Conservation (phyloP, 2,888 invertebrate genomes). For the Congeria kusceri region DNA sequence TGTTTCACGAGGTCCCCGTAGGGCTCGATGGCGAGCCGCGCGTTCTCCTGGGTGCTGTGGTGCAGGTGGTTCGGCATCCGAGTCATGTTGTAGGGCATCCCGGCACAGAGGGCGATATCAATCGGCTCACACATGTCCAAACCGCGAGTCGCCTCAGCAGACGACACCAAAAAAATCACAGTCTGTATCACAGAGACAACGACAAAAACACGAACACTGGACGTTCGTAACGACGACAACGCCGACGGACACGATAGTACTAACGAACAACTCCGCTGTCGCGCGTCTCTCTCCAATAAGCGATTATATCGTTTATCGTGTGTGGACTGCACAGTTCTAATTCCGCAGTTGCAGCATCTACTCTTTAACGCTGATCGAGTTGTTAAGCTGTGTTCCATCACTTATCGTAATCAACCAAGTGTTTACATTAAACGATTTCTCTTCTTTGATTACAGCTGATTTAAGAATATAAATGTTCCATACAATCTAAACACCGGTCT, state of each 20-base stretch:
- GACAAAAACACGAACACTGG: not conserved
- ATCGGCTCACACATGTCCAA: constrained; percentile 80
- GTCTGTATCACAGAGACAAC: constrained; percentile 3
- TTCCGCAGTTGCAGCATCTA: too few species aligned
- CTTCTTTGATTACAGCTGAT: too few species aligned
- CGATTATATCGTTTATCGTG: too few species aligned
- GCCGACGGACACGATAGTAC: not conserved
- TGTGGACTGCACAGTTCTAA: too few species aligned
- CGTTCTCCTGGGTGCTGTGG: constrained; percentile 82
- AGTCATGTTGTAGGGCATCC: constrained; percentile 83
- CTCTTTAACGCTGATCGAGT: too few species aligned
- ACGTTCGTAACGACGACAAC: not conserved
- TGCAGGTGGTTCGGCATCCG: constrained; percentile 82
- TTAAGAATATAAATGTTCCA: too few species aligned
- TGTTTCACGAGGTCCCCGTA: constrained; percentile 77
- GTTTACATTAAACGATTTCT: too few species aligned
- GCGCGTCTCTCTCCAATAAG: not conserved
- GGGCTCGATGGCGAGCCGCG: constrained; percentile 78
- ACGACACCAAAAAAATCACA: constrained; percentile 17
- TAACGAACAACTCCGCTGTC: not conserved
- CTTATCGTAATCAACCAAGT: too few species aligned
- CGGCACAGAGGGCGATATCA: constrained; percentile 77
- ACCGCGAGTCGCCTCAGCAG: constrained; percentile 31
- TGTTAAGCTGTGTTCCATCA: too few species aligned
- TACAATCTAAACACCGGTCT: too few species aligned